Evolutionary conservation across 2,888 invertebrate species (phyloP).

Genomic region (Drosophila koepferae): DNA sequence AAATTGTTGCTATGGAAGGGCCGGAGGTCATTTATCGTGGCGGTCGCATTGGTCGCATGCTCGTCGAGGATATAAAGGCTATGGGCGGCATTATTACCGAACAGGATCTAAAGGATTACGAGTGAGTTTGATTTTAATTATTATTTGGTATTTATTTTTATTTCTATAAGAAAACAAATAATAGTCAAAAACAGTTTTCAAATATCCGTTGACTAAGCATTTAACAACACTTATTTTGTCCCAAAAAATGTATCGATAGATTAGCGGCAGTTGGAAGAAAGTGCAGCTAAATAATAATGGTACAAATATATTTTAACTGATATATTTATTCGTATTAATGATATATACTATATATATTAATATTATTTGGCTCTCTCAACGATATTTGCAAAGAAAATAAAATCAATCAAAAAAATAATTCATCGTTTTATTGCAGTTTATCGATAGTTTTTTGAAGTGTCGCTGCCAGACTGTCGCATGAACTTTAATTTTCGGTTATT

Average conservation of each 20-base stretch:
- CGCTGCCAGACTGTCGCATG: not conserved
- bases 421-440: too few species aligned
- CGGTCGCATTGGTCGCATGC: constrained; percentile 87
- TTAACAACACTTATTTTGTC: not conserved
- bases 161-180: not conserved
- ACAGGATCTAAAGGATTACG: constrained; percentile 90
- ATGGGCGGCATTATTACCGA: constrained; percentile 92
- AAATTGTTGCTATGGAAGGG: constrained; percentile 89
- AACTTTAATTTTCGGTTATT: constrained; percentile 1
- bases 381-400: not conserved
- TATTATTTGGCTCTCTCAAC: not conserved
- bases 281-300: not conserved
- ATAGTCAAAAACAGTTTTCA: not conserved
- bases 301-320: too few species aligned
- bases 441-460: not conserved
- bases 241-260: not conserved
- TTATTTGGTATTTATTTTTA: not conserved
- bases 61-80: constrained; percentile 89
- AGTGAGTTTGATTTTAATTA: constrained; percentile 85
- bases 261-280: not conserved
- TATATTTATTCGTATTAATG: too few species aligned
- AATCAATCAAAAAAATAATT: too few species aligned
- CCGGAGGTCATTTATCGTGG: constrained; percentile 92
- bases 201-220: not conserved
- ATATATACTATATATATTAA: too few species aligned